Evolutionary conservation across 2,797 vertebrate genomes (phyloP).

Genomic region (Hippocampus kuda): DNA sequence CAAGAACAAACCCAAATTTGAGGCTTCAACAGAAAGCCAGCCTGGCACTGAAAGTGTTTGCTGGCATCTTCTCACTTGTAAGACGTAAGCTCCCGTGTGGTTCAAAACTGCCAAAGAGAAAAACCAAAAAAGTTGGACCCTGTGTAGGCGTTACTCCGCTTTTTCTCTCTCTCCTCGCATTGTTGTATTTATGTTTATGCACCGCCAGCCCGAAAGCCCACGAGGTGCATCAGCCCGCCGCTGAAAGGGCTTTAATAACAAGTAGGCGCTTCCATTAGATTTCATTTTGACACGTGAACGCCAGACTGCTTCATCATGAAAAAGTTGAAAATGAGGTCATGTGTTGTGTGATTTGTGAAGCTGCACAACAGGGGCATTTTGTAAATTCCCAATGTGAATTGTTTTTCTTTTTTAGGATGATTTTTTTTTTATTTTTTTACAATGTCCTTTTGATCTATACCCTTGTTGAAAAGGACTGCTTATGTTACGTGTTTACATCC

Average conservation of each 20-base stretch:
- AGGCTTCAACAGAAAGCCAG: not conserved
- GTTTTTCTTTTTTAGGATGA: no score
- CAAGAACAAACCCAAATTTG: not conserved
- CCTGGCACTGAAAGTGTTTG: not conserved
- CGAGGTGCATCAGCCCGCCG: not conserved
- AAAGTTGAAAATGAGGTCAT: not conserved
- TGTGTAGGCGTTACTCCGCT: not conserved
- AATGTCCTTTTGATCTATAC: no score
- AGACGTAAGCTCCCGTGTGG: not conserved
- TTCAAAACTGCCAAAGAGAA: no score
- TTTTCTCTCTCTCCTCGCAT: not conserved
- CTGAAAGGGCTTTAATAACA: slow-evolving; percentile 2
- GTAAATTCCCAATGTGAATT: not conserved
- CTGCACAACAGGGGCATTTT: not conserved
- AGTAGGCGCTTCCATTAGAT: not conserved
- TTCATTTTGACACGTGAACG: not conserved
- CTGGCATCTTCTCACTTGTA: not conserved
- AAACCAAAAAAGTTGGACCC: slow-evolving; percentile 1
- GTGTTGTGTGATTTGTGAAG: not conserved
- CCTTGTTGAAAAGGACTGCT: no score
- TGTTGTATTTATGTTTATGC: not conserved
- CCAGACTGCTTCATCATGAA: not conserved
- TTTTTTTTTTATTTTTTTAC: no score
- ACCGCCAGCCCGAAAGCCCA: not conserved
- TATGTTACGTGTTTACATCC: not conserved